Evolutionary conservation across 2,113 vertebrate genomes (phyloP), one percentile per base, ranked within the genome.

Genomic region (Xiphophorus couchianus): DNA sequence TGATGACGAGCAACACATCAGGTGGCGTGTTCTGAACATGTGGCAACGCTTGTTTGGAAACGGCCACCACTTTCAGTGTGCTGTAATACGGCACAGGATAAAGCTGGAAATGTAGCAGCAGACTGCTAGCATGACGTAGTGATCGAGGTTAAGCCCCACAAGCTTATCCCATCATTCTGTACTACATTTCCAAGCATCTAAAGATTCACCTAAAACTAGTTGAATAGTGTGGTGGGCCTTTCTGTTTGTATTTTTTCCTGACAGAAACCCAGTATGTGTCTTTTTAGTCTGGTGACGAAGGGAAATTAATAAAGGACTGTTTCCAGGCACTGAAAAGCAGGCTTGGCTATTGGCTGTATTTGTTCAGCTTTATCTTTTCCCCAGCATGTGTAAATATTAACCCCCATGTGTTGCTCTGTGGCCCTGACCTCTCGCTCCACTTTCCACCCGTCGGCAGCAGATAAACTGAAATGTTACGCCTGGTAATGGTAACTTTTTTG

Each of bases 281-380:
- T 63, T 37, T 82, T 61, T 37, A 11, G 35, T 82, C 54, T 74
- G 66, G 60, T 77, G 76, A 69, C 66, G 35, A 58, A 65, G 54
- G 35, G 67, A 76, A 70, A 73, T 81, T 25, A 82, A 83, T 76
- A 67, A 75, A 80, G 84, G 19, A 72, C 51, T 39, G 70, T 81
- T 85, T 70, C 62, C 75, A 73, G 62, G 73, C 54, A 22, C 60
- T 19, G n/a, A 10, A 19, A 69, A 74, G 60, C 76, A 28, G 51
- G 39, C 60, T 71, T 76, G 66, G 42, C 75, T 74, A 5, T 83
- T 76, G 58, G 37, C 66, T 68, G 66, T 91, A 76, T 91, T 88
- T 91, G 82, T 88, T 85, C 81, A 91, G 88, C 86, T 81, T 79
- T 19, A 81, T 73, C 74, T 77, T 54, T 86, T 90, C 84, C 84